Conservation (phyloP, 2,888 invertebrate species). For the Tillus elongatus region DNA sequence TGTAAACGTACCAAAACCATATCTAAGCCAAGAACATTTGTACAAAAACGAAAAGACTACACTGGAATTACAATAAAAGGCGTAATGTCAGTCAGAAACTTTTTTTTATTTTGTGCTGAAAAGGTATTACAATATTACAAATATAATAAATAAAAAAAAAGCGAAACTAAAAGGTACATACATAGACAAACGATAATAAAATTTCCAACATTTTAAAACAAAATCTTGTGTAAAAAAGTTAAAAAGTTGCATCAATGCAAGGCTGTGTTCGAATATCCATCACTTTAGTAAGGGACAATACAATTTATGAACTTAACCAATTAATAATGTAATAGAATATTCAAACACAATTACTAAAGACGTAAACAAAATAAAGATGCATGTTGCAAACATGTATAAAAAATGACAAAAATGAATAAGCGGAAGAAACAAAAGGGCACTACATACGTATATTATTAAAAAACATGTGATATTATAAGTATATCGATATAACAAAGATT, state of each 20-base stretch:
- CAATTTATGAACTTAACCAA: too few relatives aligned
- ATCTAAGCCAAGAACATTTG: too few relatives aligned
- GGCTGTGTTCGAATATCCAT: conserved; percentile 13
- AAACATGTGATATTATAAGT: conserved; percentile 1
- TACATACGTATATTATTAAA: conserved; percentile 9
- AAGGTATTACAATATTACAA: conserved; percentile 30
- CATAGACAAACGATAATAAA: conserved; percentile 35
- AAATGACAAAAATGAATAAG: too few relatives aligned
- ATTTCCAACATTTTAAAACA: conserved; percentile 34
- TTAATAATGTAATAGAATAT: too few relatives aligned
- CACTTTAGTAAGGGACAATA: too few relatives aligned
- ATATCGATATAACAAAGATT: conserved; percentile 10
- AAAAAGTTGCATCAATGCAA: conserved; percentile 16
- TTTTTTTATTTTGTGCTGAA: conserved; percentile 38
- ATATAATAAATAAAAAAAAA: conserved; percentile 30
- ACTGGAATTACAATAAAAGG: too few relatives aligned
- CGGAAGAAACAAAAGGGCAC: too few relatives aligned
- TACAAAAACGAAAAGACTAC: too few relatives aligned
- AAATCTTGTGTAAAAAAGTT: conserved; percentile 29
- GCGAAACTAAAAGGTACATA: conserved; percentile 25
- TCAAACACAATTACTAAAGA: neutral
- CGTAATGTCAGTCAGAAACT: too few relatives aligned
- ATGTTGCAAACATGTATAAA: too few relatives aligned
- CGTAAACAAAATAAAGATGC: too few relatives aligned
- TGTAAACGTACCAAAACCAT: too few relatives aligned